Base-by-base conservation (phyloP, 2,113 vertebrate species). In the Crotalus tigris region DNA sequence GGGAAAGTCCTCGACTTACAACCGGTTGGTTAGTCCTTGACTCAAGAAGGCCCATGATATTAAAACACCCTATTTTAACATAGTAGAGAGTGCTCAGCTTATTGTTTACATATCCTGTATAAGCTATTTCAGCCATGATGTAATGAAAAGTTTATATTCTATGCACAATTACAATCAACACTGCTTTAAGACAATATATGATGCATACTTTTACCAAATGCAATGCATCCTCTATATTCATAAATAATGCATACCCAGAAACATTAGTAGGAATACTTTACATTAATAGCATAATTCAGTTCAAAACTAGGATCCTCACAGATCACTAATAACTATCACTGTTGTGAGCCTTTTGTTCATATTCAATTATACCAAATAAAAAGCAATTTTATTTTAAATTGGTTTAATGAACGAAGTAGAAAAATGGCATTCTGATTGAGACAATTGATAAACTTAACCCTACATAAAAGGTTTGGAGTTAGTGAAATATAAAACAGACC, bases 401-500 rank as follows among this genome's bases (percentile, higher is more conserved):
- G 0, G 59, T 59, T 92, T 39, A 95, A 93, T 93, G 87, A 1
- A 2, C 54, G 8, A 29, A 26, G 87, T 23, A 85, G 58, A 61
- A 87, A 93, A 95, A 93, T 23, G 64, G 46, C 85, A 88, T 91
- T 88, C 49, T 33, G 92, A 93, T 23, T 96, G 3, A 96, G 95
- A 94, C 93, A 96, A 95, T 96, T 46, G 93, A 3, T 1, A 92
- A 94, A 93, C 87, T 96, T 96, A 96, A 97, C 95, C 96, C 94
- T 85, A 90, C 91, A 92, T 91, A 95, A 94, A 94, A 91, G 69
- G 85, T 88, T 88, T 69, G 59, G 13, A 92, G 44, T 44, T 94
- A 92, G 55, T 92, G 94, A 92, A 53, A 1, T 61, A 89, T 89
- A 86, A 94, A 89, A 96, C 53, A 26, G 93, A 90, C 88, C 91